Evolutionary conservation across 2,797 vertebrate species (phyloP).

Genomic region (Sebastes hubbsi): DNA sequence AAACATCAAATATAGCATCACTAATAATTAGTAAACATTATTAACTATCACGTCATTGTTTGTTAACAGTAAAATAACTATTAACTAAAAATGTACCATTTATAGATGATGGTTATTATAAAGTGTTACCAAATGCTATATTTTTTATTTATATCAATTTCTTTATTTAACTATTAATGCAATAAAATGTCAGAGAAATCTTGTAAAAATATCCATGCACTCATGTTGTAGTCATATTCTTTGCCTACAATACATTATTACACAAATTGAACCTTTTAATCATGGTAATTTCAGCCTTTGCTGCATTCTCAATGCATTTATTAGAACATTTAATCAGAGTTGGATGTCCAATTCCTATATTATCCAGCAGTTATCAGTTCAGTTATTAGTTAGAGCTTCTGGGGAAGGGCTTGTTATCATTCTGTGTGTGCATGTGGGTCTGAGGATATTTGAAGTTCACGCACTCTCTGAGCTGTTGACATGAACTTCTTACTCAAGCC

Average conservation of each 20-base stretch:
- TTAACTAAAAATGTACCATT: no score
- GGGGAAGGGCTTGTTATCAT: neutral
- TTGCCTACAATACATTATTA: neutral
- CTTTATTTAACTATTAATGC: neutral
- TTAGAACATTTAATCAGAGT: neutral
- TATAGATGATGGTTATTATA: no score
- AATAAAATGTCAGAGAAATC: neutral
- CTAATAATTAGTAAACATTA: no score
- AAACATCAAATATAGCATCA: no score
- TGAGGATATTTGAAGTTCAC: slow-evolving; percentile 11
- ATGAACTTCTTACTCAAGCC: slow-evolving; percentile 11
- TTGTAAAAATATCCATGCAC: neutral
- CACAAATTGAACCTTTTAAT: neutral
- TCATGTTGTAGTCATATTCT: neutral
- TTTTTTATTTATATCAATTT: no score
- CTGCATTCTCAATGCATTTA: neutral
- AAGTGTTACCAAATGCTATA: no score
- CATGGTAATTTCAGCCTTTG: neutral
- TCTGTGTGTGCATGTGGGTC: neutral
- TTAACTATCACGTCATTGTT: no score
- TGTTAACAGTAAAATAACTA: no score
- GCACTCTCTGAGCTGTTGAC: slow-evolving; percentile 21
- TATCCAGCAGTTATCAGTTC: neutral
- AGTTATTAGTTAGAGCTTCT: slow-evolving; percentile 1
- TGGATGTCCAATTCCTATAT: slow-evolving; percentile 6